Evolutionary conservation across 2,113 vertebrate genomes (phyloP).

Genomic region (Nymphicus hollandicus): DNA sequence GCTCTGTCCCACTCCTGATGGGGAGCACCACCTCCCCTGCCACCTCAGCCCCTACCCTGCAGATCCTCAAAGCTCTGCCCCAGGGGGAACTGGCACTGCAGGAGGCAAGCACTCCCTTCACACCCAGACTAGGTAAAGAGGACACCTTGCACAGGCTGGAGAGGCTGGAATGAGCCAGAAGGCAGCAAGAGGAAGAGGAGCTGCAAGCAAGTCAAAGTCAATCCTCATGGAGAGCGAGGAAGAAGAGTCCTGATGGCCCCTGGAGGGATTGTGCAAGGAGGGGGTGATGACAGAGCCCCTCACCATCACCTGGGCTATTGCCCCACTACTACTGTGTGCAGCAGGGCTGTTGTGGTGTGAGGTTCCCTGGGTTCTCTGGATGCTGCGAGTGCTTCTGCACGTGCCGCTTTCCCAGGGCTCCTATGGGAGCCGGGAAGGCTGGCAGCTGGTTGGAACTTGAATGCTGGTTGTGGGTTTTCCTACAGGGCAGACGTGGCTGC

Average conservation of each 20-base stretch:
- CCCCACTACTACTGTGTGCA: too few relatives aligned
- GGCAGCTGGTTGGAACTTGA: background rate
- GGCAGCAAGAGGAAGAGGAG: background rate
- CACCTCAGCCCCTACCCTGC: fast-evolving
- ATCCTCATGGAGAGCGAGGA: fast-evolving
- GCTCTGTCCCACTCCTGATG: background rate
- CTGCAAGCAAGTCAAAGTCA: background rate
- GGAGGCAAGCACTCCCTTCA: background rate
- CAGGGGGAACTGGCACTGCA: background rate
- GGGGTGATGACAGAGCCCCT: background rate
- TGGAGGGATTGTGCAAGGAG: background rate
- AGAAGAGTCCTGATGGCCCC: fast-evolving
- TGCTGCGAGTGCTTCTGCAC: background rate
- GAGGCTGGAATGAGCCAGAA: background rate
- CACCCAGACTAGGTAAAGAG: background rate
- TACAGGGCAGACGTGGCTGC: background rate
- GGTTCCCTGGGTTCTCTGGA: fast-evolving
- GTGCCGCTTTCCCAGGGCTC: background rate
- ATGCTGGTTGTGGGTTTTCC: background rate
- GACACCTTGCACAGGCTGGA: background rate
- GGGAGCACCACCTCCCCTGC: background rate
- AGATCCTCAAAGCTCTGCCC: background rate
- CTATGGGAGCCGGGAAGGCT: background rate
- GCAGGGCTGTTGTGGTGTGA: background rate
- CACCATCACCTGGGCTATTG: background rate